phyloP scores from a whole-genome alignment of 1,140 invertebrate species.

The Meloidogyne floridensis region DNA sequence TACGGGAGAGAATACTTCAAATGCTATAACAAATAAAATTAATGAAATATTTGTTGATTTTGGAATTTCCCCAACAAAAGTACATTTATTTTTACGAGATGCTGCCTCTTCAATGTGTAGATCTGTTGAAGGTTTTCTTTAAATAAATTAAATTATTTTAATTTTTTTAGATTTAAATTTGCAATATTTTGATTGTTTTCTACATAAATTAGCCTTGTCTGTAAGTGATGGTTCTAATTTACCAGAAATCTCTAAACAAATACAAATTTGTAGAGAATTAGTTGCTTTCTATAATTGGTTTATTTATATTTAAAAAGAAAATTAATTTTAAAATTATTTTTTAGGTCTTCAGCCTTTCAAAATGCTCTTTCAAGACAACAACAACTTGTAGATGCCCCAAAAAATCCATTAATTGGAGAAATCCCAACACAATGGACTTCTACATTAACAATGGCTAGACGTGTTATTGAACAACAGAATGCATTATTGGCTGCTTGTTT shows the following conservation, averaged over 20 bases:
- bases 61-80: background rate
- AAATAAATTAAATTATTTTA: background rate
- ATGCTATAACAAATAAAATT: conserved; percentile 2
- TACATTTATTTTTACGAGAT: conserved; percentile 1
- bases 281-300: conserved; percentile 1
- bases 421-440: background rate
- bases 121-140: background rate
- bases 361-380: background rate
- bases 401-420: background rate
- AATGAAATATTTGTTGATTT: background rate
- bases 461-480: background rate
- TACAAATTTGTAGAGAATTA: conserved; percentile 4
- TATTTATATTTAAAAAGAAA: background rate
- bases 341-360: background rate
- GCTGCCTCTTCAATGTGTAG: background rate
- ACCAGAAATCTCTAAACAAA: conserved; percentile 6
- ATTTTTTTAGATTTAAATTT: background rate
- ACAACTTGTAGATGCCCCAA: background rate
- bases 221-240: background rate
- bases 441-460: background rate
- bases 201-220: conserved; percentile 6
- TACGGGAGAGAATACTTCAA: background rate
- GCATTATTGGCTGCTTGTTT: background rate
- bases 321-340: conserved; percentile 3
- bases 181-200: conserved; percentile 2